Base-by-base conservation (phyloP, 2,113 vertebrate species). In the Apodemus speciosus region DNA sequence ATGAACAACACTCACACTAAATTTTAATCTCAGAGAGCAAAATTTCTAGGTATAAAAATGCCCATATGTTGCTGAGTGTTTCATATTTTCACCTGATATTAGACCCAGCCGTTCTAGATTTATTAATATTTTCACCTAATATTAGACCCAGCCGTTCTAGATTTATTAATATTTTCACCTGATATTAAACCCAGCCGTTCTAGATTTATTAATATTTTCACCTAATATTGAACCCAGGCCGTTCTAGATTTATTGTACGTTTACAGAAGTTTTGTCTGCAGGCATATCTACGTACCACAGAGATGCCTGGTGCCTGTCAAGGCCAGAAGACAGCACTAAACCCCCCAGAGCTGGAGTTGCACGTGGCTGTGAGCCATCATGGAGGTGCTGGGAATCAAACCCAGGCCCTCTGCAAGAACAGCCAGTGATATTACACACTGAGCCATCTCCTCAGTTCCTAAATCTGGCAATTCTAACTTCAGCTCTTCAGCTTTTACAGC, bases 21-120 rank as follows among this genome's bases (percentile, higher is more conserved):
- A 89, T 89, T 81, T 77, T 66, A 93, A 76, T 53, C 89, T 77
- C n/a, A 77, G 85, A 51, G 71, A 80, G 79, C 43, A 89, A 88
- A 21, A 35, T 21, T 66, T 94, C 20, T 64, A 46, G 38, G 27
- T 58, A 25, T 64, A 73, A 84, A n/a, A 46, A 71, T 71, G 58
- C n/a, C 64, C 81, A 40, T 75, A 75, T 88, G 79, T 85, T 69
- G 53, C 49, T 84, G n/a, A 64, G 21, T 27, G 35, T 32, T 15
- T 56, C 69, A 8, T 56, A 66, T 77, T 90, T 95, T 89, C 46
- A 68, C 92, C 83, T 77, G 40, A 43, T 90, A 62, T n/a, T 49
- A 46, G 66, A 66, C 7, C 81, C 21, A 21, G 15, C 9, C 58
- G 51, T 89, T 72, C 32, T 79, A 79, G 10, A n/a, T n/a, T n/a